Evolutionary conservation across 1,140 invertebrate genomes (phyloP), one percentile per base, ranked within the genome.

Genomic region (Venturia canescens): DNA sequence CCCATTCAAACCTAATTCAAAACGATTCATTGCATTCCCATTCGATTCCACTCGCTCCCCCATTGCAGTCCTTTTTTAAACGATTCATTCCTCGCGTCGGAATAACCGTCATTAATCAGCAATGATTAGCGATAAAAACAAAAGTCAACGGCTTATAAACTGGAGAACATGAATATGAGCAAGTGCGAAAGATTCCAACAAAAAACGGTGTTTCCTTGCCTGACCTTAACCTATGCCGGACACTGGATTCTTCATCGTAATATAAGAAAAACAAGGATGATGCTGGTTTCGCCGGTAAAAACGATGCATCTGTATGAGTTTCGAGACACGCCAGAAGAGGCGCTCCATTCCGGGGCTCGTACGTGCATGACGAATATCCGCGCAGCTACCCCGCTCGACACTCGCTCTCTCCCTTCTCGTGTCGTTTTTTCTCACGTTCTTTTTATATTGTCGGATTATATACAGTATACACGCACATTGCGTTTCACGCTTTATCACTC

Each of bases 401-500:
- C 31, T 7, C 3, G 31, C 7, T 34, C 31, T 34, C 31, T 34
- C 31, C 31, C 31, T 34, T 7, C 31, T 82, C 84, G 80, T 78
- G 80, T 79, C 57, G 2, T 34, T 34, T 34, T 34, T 26, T n/a
- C n/a, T 23, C n/a, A 44, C 31, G 7, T 23, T 69, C 69, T 71
- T 82, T 82, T 82, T 84, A 88, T 88, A 89, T 89, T 84, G 85
- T 84, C 79, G 79, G 81, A 48, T 74, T 18, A 21, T 53, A 53
- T n/a, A 53, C 50, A 53, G 50, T 50, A 38, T 85, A 85, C 81
- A 84, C 87, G 87, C 87, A 86, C 87, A 84, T 74, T 74, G 71
- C n/a, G 44, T 74, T 74, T 88, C 87, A 88, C 86, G 88, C 87
- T 90, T 88, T 87, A 90, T 90, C 87, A 88, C 87, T 87, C 87